Evolutionary conservation across 2,888 invertebrate species (phyloP).

Genomic region (Metopia argyrocephala): DNA sequence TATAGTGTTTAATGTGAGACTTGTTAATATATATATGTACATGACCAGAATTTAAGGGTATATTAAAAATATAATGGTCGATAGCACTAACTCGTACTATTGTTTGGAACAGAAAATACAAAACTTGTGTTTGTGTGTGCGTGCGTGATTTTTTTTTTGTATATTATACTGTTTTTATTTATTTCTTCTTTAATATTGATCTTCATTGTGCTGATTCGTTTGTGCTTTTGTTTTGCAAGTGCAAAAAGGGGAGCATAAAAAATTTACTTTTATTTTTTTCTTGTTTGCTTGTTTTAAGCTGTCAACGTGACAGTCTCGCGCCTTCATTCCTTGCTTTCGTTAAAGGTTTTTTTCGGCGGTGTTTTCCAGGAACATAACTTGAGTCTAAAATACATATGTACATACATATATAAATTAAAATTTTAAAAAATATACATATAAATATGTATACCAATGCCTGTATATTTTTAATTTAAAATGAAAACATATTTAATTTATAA

Average conservation of each 20-base stretch:
- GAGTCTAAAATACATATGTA: no score
- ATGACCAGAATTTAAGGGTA: constrained; percentile 36
- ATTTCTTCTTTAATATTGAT: constrained; percentile 12
- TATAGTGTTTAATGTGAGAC: no score
- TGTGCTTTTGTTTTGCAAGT: constrained; percentile 17
- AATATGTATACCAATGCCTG: no score
- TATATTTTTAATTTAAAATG: no score
- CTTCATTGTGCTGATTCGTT: neutral
- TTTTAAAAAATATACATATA: no score
- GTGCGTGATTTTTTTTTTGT: neutral
- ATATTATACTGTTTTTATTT: neutral
- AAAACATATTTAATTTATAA: no score
- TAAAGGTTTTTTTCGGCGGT: constrained; percentile 40
- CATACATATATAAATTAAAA: no score
- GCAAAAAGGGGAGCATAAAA: constrained; percentile 34
- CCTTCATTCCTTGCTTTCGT: constrained; percentile 59
- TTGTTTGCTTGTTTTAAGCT: constrained; percentile 45
- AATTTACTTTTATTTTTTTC: constrained; percentile 34
- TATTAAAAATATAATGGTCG: neutral
- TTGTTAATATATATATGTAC: no score
- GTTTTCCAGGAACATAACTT: no score
- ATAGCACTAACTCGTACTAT: neutral
- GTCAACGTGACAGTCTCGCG: constrained; percentile 66
- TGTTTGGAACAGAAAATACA: neutral
- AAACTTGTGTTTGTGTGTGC: neutral